phyloP scores from a whole-genome alignment of 2,113 vertebrate genomes.

The Bubo blakistoni region DNA sequence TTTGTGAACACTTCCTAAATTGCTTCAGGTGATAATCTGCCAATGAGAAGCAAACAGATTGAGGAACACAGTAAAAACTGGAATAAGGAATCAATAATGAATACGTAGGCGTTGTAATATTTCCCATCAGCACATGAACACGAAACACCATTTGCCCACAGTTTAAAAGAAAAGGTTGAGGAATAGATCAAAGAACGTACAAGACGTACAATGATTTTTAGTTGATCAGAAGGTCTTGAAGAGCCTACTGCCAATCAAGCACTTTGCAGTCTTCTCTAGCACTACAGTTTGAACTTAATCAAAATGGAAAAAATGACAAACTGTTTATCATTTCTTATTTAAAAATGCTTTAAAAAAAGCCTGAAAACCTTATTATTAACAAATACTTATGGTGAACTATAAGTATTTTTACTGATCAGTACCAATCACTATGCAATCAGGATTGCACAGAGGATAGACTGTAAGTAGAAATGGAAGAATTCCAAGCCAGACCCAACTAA shows the following conservation, averaged over 20 bases:
- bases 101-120: not conserved
- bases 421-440: not conserved
- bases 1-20: not conserved
- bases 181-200: not conserved
- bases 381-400: not conserved
- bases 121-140: not conserved
- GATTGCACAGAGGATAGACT: not conserved
- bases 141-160: not conserved
- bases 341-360: not conserved
- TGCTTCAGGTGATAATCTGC: not conserved
- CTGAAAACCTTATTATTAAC: not conserved
- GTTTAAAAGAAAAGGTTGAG: not conserved
- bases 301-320: not conserved
- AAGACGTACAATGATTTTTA: not conserved
- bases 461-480: not conserved
- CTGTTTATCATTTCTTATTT: not conserved
- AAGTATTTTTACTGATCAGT: not conserved
- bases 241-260: not conserved
- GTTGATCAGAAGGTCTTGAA: not conserved
- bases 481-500: not conserved
- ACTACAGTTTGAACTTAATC: not conserved
- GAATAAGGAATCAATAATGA: not conserved
- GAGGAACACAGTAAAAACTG: not conserved
- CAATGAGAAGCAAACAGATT: not conserved
- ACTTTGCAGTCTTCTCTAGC: not conserved